A percentile compares a stretch with the other conserved stretches of the same genome.
Conservation (phyloP, 2,888 invertebrate species). For the Troglohyphantes excavatus region DNA sequence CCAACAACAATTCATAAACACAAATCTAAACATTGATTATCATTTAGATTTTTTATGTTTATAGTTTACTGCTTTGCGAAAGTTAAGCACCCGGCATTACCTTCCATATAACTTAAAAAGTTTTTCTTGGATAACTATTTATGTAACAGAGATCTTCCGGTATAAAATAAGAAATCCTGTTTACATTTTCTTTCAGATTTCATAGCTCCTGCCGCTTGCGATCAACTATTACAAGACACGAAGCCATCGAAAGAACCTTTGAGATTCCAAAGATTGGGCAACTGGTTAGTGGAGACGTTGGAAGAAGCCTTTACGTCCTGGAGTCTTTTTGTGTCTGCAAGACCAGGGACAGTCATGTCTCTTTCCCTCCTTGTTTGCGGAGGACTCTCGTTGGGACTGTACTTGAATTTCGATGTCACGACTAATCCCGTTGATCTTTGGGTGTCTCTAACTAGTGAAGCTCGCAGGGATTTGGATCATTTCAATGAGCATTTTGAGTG, state of each 20-base stretch:
- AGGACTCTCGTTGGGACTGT: slow-evolving; percentile 89
- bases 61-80: too few species aligned
- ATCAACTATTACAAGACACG: neutral
- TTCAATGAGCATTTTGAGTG: slow-evolving; percentile 93
- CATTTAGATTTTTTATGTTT: too few species aligned
- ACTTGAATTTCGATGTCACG: slow-evolving; percentile 88
- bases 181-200: slow-evolving; percentile 64
- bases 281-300: slow-evolving; percentile 83
- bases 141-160: too few species aligned
- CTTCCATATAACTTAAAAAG: too few species aligned
- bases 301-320: slow-evolving; percentile 90
- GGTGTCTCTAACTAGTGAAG: slow-evolving; percentile 94
- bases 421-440: slow-evolving; percentile 98
- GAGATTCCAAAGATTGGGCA: slow-evolving; percentile 25
- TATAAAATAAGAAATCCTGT: too few species aligned
- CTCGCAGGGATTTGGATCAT: slow-evolving; percentile 93
- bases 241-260: slow-evolving; percentile 10
- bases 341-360: slow-evolving; percentile 80
- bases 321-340: slow-evolving; percentile 85
- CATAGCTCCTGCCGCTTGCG: neutral
- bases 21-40: too few species aligned
- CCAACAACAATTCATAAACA: too few species aligned
- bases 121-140: too few species aligned
- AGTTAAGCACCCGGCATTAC: too few species aligned
- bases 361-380: slow-evolving; percentile 85